phyloP scores from a whole-genome alignment of 2,113 vertebrate species.

The Pholis gunnellus region DNA sequence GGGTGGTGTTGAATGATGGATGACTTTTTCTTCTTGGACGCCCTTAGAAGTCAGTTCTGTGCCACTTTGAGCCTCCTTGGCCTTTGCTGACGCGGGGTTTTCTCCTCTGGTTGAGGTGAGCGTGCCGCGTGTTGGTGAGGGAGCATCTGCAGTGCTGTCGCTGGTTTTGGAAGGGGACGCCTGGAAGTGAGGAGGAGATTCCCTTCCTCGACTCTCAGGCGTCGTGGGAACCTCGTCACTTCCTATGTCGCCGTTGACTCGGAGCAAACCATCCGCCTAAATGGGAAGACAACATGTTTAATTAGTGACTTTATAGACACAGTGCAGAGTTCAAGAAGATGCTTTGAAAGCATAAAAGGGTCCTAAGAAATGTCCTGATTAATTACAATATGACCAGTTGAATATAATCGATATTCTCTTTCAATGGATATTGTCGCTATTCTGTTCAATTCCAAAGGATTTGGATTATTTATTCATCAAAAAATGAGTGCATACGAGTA shows the following conservation, averaged over 20 bases:
- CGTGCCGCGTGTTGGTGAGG: constrained; percentile 5
- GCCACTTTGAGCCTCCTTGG: neutral
- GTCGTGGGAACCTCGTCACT: constrained; percentile 66
- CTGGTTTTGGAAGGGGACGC: constrained; percentile 60
- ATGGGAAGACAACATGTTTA: constrained; percentile 16
- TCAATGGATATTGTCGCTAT: neutral
- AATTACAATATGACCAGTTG: neutral
- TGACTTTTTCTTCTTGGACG: constrained; percentile 13
- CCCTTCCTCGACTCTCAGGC: constrained; percentile 78
- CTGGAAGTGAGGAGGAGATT: constrained; percentile 67
- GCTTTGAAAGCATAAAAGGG: neutral
- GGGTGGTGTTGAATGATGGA: constrained; percentile 36
- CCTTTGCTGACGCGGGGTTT: constrained; percentile 5
- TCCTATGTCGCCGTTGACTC: constrained; percentile 85
- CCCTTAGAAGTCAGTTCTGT: constrained; percentile 5
- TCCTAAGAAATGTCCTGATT: neutral
- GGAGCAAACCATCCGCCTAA: constrained; percentile 88
- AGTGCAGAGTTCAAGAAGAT: neutral
- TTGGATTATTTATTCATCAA: neutral
- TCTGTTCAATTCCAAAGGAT: neutral
- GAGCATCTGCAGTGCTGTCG: constrained; percentile 1
- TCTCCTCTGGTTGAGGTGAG: neutral
- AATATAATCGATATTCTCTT: neutral
- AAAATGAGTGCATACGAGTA: neutral
- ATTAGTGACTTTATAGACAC: neutral